Evolutionary conservation across 2,888 invertebrate species (phyloP), one percentile per base, ranked within the genome.

Genomic region (Minunthozetes semirufus): DNA sequence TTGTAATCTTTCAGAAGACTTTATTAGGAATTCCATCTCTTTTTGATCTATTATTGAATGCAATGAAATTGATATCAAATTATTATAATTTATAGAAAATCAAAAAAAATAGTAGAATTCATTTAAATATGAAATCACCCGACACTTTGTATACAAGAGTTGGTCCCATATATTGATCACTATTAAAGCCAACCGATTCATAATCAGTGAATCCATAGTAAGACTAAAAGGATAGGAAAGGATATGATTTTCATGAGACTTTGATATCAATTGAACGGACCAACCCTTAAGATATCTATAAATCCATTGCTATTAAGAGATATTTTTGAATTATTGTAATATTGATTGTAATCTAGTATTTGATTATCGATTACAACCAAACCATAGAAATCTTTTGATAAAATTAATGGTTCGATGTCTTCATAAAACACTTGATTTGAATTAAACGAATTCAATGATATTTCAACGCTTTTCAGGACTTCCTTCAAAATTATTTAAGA

Each of bases 121-220:
- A 48, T 5, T 48, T 15, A 48, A 48, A 53, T 15, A 53, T 56
- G 68, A 29, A 48, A 25, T 53, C 33, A 70, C 38, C 53, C 48
- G 25, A 15, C 38, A 42, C 38, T 38, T 46, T 71, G 29, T 53
- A 71, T 22, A 17, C 48, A 48, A 71, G 48, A 17, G 48, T 71
- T 4, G 50, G 29, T 53, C 46, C 46, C 0, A 25, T 50, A 74
- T 71, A 59, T 15, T 25, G 42, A 9, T 50, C 13, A 22, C 27
- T 25, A 11, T 70, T 56, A 25, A 25, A 61, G 63, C 29, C 17
- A 75, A 75, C 25, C 9, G 75, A 75, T 46, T 75, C 72, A 75
- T 29, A 72, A 66, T 72, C 75, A 59, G 46, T 48, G 29, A 46
- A 48, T 29, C 48, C 56, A 56, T 70, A 29, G 38, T 76, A 53